These are phyloP conservation scores for Eretmocerus hayati DNA, from an alignment of 2,888 invertebrate genomes.

Conservation along the genomic window DNA sequence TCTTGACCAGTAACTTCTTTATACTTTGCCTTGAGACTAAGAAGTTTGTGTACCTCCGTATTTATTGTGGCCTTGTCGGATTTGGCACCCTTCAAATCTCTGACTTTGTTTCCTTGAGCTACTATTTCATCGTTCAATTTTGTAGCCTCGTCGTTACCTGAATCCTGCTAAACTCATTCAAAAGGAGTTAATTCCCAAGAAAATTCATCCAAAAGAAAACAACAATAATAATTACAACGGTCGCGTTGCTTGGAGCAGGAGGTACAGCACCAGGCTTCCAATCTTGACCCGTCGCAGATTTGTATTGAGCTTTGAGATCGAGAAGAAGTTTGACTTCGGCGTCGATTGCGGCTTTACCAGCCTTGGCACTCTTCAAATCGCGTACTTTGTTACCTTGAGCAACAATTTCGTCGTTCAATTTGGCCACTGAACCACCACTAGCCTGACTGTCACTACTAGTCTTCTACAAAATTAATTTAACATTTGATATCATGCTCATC, in stretches of 20 bases:
- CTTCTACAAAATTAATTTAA: no score
- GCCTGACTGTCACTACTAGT: no score
- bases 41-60: constrained; percentile 53
- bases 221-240: constrained; percentile 1
- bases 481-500: constrained; percentile 48
- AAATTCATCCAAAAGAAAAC: background rate
- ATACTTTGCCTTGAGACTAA: constrained; percentile 46
- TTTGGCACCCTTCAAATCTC: constrained; percentile 33
- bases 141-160: constrained; percentile 31
- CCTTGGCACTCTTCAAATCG: constrained; percentile 32
- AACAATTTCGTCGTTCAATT: constrained; percentile 44
- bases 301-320: constrained; percentile 55
- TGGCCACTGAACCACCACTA: constrained; percentile 32
- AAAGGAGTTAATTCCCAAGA: no score
- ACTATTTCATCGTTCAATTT: constrained; percentile 49
- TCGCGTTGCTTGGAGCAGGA: constrained; percentile 7
- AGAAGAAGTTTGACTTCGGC: constrained; percentile 53
- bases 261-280: constrained; percentile 38
- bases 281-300: constrained; percentile 54
- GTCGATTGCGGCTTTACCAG: constrained; percentile 39
- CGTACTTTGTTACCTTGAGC: constrained; percentile 41
- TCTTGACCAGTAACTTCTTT: constrained; percentile 48
- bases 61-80: constrained; percentile 47
- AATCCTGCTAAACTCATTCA: no score
- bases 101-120: constrained; percentile 40